A percentile compares a stretch with the other conserved stretches of the same genome.
phyloP scores from a whole-genome alignment of 2,888 invertebrate genomes.

The Augochlorella aurata region DNA sequence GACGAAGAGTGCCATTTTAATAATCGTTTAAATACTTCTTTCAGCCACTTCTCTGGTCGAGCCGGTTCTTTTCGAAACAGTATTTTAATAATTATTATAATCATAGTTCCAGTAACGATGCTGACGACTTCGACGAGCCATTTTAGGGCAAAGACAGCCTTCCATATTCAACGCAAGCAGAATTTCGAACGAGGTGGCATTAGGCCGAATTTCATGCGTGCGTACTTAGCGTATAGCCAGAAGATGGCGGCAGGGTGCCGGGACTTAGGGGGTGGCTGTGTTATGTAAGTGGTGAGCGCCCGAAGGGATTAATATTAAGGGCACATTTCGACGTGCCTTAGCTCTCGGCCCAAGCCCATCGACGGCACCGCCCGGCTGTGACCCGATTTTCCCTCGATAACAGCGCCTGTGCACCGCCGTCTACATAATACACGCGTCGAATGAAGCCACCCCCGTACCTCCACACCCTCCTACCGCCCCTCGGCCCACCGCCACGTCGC shows the following conservation, averaged over 20 bases:
- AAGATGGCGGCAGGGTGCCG: neutral
- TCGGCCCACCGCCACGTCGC: constrained; percentile 28
- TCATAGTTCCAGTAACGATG: too few species aligned
- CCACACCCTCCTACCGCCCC: neutral
- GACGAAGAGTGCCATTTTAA: too few species aligned
- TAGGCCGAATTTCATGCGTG: constrained; percentile 47
- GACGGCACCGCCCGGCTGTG: constrained; percentile 49
- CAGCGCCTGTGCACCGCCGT: constrained; percentile 55
- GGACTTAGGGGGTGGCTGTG: neutral
- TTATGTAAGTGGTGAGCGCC: constrained; percentile 56
- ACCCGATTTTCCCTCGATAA: constrained; percentile 66
- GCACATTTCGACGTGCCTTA: constrained; percentile 63
- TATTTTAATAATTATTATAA: too few species aligned
- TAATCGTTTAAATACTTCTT: too few species aligned
- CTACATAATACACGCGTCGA: constrained; percentile 66
- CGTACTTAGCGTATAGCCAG: constrained; percentile 40
- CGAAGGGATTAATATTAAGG: constrained; percentile 70
- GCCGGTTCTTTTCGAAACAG: too few species aligned
- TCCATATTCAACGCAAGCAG: neutral
- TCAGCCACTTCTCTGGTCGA: too few species aligned
- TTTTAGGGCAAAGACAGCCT: too few species aligned
- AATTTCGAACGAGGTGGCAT: constrained; percentile 31
- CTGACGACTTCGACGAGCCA: too few species aligned
- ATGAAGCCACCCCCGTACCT: constrained; percentile 48
- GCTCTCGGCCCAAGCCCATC: constrained; percentile 51